Evolutionary conservation across 2,888 invertebrate genomes (phyloP).

Genomic region (Oligia strigilis): DNA sequence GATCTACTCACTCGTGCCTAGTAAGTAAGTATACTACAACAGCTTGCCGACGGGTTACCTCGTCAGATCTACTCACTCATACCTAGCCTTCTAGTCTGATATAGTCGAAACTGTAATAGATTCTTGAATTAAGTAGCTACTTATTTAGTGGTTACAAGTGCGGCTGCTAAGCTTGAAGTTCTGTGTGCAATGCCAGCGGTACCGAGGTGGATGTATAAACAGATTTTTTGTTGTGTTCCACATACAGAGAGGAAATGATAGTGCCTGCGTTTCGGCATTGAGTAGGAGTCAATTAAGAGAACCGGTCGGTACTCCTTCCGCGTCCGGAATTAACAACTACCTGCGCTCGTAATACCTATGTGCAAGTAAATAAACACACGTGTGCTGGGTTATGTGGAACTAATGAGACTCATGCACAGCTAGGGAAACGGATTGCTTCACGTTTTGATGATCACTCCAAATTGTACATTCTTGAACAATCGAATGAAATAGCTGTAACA

Average conservation of each 20-base stretch:
- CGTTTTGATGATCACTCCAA: neutral
- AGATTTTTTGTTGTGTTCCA: conserved; percentile 15
- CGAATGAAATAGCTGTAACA: neutral
- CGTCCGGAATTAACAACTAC: conserved; percentile 67
- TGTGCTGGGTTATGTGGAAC: too few relatives aligned
- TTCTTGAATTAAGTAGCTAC: neutral
- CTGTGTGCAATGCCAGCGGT: conserved; percentile 8
- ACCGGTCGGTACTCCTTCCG: conserved; percentile 74
- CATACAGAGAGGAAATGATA: conserved; percentile 34
- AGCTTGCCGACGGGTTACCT: neutral
- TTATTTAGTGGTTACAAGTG: neutral
- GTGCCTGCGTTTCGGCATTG: conserved; percentile 60
- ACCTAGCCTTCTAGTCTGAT: neutral
- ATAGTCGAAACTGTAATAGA: neutral
- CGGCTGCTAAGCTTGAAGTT: neutral
- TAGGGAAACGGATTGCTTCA: neutral
- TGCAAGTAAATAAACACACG: conserved; percentile 27
- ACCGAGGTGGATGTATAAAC: neutral
- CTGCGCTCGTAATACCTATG: conserved; percentile 50
- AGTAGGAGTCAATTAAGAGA: conserved; percentile 72
- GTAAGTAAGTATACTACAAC: neutral
- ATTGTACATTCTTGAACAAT: neutral
- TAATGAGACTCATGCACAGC: neutral
- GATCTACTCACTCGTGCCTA: neutral
- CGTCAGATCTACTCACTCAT: neutral